Percentiles rank a stretch among this genome's conserved stretches.
Evolutionary conservation across 2,797 vertebrate genomes (phyloP).

Genomic region (Erethizon dorsatum): DNA sequence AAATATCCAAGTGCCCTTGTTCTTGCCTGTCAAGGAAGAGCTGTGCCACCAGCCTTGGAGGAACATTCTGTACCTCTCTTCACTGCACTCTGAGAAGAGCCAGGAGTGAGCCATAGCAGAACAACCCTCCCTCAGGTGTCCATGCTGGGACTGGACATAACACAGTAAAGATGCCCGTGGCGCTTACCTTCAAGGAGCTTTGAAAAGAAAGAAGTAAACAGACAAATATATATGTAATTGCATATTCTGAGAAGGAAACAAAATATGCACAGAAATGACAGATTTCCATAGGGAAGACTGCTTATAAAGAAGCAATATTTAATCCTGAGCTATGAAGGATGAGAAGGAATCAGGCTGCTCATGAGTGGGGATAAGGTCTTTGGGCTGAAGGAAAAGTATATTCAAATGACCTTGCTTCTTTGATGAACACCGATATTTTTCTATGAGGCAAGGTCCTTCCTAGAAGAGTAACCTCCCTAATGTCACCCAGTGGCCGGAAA

Average conservation of each 20-base stretch:
- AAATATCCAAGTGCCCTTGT: background rate
- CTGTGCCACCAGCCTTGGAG: background rate
- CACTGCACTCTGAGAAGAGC: background rate
- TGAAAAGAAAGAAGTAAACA: background rate
- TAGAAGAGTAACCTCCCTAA: background rate
- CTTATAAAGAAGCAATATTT: background rate
- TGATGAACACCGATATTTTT: background rate
- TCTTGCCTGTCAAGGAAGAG: background rate
- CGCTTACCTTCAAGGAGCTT: background rate
- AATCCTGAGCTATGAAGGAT: background rate
- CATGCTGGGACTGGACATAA: no score
- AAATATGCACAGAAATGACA: background rate
- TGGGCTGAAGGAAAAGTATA: background rate
- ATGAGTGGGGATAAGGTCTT: background rate
- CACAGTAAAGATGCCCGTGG: background rate
- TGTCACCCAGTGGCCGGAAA: background rate
- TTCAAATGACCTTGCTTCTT: background rate
- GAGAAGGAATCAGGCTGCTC: background rate
- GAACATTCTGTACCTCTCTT: fast-evolving
- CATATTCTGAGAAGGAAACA: constrained; percentile 19
- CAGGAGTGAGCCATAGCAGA: background rate
- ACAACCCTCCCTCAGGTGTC: background rate
- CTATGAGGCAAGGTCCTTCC: background rate
- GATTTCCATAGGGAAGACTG: background rate
- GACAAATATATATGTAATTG: background rate